A percentile compares a stretch with the other conserved stretches of the same genome.
These are phyloP conservation scores for Leucozona laternaria DNA, from an alignment of 2,888 invertebrate species.

Conservation along the genomic window DNA sequence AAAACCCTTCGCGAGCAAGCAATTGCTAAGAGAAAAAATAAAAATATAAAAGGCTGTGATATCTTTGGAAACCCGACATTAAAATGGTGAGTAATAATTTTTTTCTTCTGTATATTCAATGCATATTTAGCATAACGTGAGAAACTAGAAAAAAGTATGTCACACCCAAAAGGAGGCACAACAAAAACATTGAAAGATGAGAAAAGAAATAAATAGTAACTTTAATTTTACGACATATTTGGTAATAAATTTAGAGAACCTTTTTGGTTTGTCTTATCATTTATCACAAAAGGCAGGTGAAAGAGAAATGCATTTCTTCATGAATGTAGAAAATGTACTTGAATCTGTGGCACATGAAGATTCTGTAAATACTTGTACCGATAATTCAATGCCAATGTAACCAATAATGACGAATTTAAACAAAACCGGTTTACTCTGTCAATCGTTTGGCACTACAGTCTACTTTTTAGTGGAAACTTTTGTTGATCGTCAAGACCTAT, in stretches of 20 bases:
- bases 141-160: conserved; percentile 74
- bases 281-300: neutral
- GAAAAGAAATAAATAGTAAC: neutral
- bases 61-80: conserved; percentile 62
- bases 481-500: neutral
- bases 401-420: too few relatives aligned
- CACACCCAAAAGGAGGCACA: conserved; percentile 74
- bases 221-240: conserved; percentile 34
- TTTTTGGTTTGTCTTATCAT: conserved; percentile 60
- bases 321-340: neutral
- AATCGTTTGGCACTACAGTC: neutral
- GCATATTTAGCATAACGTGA: conserved; percentile 11
- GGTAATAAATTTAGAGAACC: conserved; percentile 27
- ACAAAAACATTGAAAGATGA: conserved; percentile 63
- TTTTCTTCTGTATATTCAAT: conserved; percentile 30
- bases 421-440: neutral
- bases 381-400: neutral
- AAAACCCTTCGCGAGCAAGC: conserved; percentile 4
- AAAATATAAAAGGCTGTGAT: conserved; percentile 64
- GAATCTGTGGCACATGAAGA: neutral
- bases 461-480: neutral
- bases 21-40: conserved; percentile 37
- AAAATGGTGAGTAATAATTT: conserved; percentile 76
- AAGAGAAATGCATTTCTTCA: neutral
- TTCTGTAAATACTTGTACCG: neutral